Evolutionary conservation across 2,797 vertebrate species (phyloP).

Genomic region (Kryptolebias ocellatus): DNA sequence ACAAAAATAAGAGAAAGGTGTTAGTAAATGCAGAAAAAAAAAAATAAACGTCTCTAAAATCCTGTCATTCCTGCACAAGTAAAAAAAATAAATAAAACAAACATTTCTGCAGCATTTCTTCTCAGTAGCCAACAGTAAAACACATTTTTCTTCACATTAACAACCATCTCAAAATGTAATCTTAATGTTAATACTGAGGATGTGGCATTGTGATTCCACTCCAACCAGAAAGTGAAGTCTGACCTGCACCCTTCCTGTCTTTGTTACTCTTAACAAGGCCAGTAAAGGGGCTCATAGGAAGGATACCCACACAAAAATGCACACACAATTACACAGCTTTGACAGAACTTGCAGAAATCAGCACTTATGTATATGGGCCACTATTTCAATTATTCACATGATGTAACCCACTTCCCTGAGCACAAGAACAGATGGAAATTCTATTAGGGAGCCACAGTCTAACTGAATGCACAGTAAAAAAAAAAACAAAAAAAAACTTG

Average conservation of each 20-base stretch:
- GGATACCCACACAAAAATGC: slow-evolving; percentile 31
- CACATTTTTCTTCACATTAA: background rate
- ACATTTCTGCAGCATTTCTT: background rate
- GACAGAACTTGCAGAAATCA: slow-evolving; percentile 28
- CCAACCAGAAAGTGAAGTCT: slow-evolving; percentile 62
- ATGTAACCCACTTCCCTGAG: slow-evolving; percentile 42
- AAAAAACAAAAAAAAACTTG: background rate
- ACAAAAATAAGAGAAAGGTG: slow-evolving; percentile 4
- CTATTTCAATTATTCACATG: slow-evolving; percentile 55
- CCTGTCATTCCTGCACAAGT: background rate
- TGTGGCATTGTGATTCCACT: slow-evolving; percentile 38
- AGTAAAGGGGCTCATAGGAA: slow-evolving; percentile 44
- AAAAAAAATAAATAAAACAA: background rate
- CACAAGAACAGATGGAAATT: slow-evolving; percentile 1
- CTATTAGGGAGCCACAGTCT: slow-evolving; percentile 21
- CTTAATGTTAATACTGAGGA: slow-evolving; percentile 12
- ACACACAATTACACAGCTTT: slow-evolving; percentile 17
- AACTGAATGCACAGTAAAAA: background rate
- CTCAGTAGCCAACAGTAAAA: background rate
- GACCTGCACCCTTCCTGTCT: slow-evolving; percentile 75
- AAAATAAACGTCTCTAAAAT: background rate
- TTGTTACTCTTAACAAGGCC: slow-evolving; percentile 73
- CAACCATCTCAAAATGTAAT: background rate
- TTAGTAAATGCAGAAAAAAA: background rate
- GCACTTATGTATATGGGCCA: slow-evolving; percentile 33